Percentiles rank a stretch among this genome's conserved stretches.
phyloP scores from a whole-genome alignment of 2,113 vertebrate species.

The Paratilapia polleni region DNA sequence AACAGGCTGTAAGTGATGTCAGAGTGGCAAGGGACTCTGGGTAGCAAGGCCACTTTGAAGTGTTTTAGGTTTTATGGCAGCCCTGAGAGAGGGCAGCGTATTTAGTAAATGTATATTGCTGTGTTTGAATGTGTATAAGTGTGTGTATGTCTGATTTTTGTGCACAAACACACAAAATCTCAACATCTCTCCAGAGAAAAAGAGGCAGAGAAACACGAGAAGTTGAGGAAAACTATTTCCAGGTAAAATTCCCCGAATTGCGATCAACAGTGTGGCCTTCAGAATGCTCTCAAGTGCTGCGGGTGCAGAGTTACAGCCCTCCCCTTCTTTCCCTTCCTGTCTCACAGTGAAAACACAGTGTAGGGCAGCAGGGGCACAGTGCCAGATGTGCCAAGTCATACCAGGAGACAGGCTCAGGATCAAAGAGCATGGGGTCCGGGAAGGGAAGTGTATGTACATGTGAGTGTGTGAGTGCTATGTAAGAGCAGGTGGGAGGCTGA shows the following conservation, averaged over 20 bases:
- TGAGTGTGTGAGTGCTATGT: neutral
- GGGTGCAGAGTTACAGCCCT: slow-evolving; percentile 56
- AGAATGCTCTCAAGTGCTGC: slow-evolving; percentile 45
- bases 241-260: slow-evolving; percentile 64
- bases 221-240: slow-evolving; percentile 32
- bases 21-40: slow-evolving; percentile 67
- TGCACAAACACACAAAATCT: neutral
- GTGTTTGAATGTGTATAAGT: neutral
- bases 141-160: neutral
- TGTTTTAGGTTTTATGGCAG: slow-evolving; percentile 51
- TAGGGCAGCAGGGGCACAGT: slow-evolving; percentile 32
- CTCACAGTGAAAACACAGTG: slow-evolving; percentile 36
- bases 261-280: slow-evolving; percentile 22
- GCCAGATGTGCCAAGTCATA: slow-evolving; percentile 69
- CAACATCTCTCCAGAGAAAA: neutral
- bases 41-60: slow-evolving; percentile 67
- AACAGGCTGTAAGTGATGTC: slow-evolving; percentile 75
- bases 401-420: slow-evolving; percentile 48
- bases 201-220: neutral
- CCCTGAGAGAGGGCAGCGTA: slow-evolving; percentile 15
- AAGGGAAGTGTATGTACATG: slow-evolving; percentile 15
- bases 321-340: neutral
- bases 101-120: neutral
- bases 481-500: slow-evolving; percentile 25
- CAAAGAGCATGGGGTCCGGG: slow-evolving; percentile 44